Conservation (phyloP, 2,888 invertebrate species). For the Ctena decussata region DNA sequence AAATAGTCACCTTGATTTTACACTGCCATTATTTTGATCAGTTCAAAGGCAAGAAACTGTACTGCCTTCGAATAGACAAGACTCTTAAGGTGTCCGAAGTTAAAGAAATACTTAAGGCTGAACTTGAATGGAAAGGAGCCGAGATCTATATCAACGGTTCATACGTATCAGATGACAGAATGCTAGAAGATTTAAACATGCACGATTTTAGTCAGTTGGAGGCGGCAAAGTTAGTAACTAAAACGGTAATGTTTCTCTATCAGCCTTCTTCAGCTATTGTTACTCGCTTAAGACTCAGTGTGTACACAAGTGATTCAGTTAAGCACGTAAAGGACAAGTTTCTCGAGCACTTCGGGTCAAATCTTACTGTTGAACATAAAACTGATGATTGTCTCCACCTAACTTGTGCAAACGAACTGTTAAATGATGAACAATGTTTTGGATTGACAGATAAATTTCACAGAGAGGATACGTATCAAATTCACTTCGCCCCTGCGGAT, state of each 20-base stretch:
- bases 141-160: neutral
- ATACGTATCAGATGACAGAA: neutral
- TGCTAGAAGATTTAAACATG: neutral
- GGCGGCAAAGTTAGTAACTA: neutral
- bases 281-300: neutral
- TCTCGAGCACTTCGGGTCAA: neutral
- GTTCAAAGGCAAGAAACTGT: neutral
- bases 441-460: neutral
- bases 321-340: neutral
- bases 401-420: neutral
- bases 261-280: neutral
- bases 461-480: neutral
- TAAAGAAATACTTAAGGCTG: neutral
- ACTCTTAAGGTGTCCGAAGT: neutral
- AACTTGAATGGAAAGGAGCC: neutral
- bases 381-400: neutral
- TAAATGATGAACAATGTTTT: neutral
- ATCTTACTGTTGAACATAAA: neutral
- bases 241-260: neutral
- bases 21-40: neutral
- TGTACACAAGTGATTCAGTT: neutral
- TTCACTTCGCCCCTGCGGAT: neutral
- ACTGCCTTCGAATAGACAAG: neutral
- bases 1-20: neutral
- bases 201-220: neutral